Conservation (phyloP, 1,140 invertebrate genomes). For the Meteorus sp. region DNA sequence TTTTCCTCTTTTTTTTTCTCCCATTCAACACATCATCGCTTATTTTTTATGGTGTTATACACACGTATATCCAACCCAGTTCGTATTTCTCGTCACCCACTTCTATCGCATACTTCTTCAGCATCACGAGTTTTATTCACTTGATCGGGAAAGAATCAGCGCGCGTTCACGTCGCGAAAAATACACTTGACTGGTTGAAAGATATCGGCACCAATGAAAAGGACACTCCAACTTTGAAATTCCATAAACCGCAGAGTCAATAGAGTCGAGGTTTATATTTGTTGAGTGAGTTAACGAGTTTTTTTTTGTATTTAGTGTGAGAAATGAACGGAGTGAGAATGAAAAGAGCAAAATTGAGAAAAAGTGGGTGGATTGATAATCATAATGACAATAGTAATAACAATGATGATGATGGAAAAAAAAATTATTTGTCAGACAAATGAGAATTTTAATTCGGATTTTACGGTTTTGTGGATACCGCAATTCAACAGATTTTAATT, state of each 20-base stretch:
- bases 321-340: background rate
- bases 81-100: slow-evolving; percentile 2
- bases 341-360: background rate
- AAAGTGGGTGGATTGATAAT: too few relatives aligned
- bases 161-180: background rate
- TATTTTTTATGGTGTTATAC: too few relatives aligned
- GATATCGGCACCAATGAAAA: slow-evolving; percentile 3
- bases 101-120: background rate
- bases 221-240: slow-evolving; percentile 14
- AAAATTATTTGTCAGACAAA: too few relatives aligned
- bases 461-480: slow-evolving; percentile 12
- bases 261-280: background rate
- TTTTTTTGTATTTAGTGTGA: background rate
- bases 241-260: slow-evolving; percentile 7
- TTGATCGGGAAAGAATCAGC: background rate
- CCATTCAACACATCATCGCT: background rate
- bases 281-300: slow-evolving; percentile 11
- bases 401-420: slow-evolving; percentile 5
- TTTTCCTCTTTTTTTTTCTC: background rate
- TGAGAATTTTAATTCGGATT: slow-evolving; percentile 15
- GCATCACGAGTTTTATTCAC: slow-evolving; percentile 12
- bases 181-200: too few relatives aligned
- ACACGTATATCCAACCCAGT: background rate
- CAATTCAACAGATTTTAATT: slow-evolving; percentile 27
- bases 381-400: too few relatives aligned